phyloP scores from a whole-genome alignment of 2,888 invertebrate species.

The Dynastes hyllus region DNA sequence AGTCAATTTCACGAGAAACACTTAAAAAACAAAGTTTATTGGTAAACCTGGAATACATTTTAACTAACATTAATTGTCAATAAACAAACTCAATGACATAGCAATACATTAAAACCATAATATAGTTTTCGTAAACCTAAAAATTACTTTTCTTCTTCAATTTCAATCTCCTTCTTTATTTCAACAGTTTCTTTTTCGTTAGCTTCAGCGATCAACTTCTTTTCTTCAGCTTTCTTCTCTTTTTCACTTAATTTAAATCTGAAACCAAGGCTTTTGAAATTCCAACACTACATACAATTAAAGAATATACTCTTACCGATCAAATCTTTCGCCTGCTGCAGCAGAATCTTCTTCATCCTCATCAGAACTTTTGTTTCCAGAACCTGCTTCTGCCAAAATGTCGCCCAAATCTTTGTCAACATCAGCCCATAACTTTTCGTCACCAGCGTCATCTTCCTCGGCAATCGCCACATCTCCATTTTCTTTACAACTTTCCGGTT shows the following conservation, averaged over 20 bases:
- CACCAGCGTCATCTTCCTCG: conserved; percentile 73
- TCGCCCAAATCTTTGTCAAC: conserved; percentile 88
- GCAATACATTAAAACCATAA: conserved; percentile 17
- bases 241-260: conserved; percentile 67
- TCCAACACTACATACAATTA: neutral
- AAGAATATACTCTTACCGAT: conserved; percentile 62
- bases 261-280: conserved; percentile 1
- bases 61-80: too few relatives aligned
- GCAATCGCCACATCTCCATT: conserved; percentile 59
- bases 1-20: too few relatives aligned
- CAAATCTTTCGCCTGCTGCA: conserved; percentile 73
- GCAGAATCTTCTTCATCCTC: conserved; percentile 80
- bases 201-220: conserved; percentile 55
- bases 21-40: too few relatives aligned
- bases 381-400: conserved; percentile 79
- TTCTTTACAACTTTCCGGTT: conserved; percentile 55
- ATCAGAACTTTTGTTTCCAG: conserved; percentile 76
- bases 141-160: conserved; percentile 46
- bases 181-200: conserved; percentile 53
- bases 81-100: neutral
- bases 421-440: conserved; percentile 86
- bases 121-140: conserved; percentile 22
- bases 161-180: conserved; percentile 44
- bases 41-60: too few relatives aligned
- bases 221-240: conserved; percentile 64